phyloP scores from a whole-genome alignment of 2,797 vertebrate species.

The Emys orbicularis region DNA sequence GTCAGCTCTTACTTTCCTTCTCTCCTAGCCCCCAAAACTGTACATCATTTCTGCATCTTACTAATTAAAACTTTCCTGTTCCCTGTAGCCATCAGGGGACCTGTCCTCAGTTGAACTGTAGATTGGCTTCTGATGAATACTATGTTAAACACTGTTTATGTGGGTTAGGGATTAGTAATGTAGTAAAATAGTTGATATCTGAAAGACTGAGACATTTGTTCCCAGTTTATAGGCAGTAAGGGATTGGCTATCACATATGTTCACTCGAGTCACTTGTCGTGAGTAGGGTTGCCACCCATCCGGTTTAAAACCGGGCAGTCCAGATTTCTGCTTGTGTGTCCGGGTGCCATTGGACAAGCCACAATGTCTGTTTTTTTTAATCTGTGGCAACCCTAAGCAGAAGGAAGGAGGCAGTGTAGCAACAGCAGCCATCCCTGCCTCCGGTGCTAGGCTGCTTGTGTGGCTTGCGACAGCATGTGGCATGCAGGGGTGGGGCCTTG shows the following conservation, averaged over 20 bases:
- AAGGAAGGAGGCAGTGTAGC: no score
- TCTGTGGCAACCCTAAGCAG: no score
- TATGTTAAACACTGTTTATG: neutral
- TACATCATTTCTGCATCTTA: slow-evolving; percentile 25
- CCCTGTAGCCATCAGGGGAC: neutral
- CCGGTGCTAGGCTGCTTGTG: no score
- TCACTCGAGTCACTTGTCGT: neutral
- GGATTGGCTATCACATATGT: accelerated
- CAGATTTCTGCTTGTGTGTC: no score
- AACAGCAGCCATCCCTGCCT: no score
- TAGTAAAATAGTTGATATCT: neutral
- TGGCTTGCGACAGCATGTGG: no score
- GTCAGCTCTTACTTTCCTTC: slow-evolving; percentile 40
- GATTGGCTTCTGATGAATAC: neutral
- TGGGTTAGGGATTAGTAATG: neutral
- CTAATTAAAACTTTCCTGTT: slow-evolving; percentile 42
- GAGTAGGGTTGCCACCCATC: neutral
- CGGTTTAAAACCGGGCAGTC: no score
- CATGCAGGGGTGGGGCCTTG: no score
- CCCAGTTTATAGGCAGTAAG: neutral
- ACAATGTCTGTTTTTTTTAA: no score
- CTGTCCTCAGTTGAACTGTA: neutral
- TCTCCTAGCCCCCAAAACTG: neutral
- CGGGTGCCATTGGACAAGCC: no score
- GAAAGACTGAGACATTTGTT: neutral